Base-by-base conservation (phyloP, 2,888 invertebrate genomes). In the Macrophya alboannulata region DNA sequence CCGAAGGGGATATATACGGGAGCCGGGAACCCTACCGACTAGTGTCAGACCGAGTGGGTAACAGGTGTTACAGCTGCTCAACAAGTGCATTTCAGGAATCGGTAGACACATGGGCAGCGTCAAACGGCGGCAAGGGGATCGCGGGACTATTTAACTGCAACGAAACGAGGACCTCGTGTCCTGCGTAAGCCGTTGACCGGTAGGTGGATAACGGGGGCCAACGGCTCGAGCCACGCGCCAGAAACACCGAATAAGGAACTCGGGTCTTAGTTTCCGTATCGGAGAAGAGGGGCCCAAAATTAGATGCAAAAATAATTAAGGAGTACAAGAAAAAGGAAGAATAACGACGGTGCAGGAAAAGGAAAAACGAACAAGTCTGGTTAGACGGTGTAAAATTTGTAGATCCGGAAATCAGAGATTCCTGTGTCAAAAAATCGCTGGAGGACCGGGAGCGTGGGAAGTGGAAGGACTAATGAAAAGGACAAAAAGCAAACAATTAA, bases 61-160 rank as follows among this genome's bases (percentile, higher is more conserved):
- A 92, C 92, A 92, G 92, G 92, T 92, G 92, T 90, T 89, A 89
- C 92, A 92, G 91, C 91, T 92, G 92, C 91, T 88, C 89, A 89
- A 89, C 91, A 91, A 91, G 90, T 90, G 91, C 90, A 90, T 89
- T 90, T 17, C n/a, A n/a, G 89, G 89, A 90, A 88, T 87, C 87
- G 89, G 87, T 86, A 90, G 90, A 90, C 87, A 86, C 86, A 85
- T 85, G 86, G 87, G 86, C 88, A 90, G 51, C 83, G 83, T 48
- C 31, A 83, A 83, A 71, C 68, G 62, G 81, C 62, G 40, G 43
- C 10, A 62, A 37, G 62, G 62, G 62, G n/a, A 59, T 43, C 43
- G 31, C 37, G 71, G 31, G 31, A 31, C 83, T 65, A 81, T 62
- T 81, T 81, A 81, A 81, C 62, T 81, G 59, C 9, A 81, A 59